Base-by-base conservation (phyloP, 2,113 vertebrate species). In the Rallus limicola region DNA sequence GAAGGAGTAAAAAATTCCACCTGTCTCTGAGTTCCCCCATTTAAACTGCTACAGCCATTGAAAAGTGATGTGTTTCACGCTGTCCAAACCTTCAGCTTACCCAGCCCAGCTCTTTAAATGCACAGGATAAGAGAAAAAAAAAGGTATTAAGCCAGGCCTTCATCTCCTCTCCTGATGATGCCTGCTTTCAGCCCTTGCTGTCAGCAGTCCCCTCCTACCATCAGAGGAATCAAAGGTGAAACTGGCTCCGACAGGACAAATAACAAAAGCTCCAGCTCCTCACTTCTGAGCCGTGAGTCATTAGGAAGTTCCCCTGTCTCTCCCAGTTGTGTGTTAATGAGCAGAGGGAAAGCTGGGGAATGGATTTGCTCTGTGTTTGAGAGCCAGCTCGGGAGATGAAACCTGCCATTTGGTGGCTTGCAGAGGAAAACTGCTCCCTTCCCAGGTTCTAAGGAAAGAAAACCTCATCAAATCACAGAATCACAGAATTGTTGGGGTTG, bases 291-390 rank as follows among this genome's bases (percentile, higher is more conserved):
- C 89, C 2, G 0, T 4, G 8, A 96, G 95, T 96, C 94, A 90
- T 97, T 97, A 97, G 88, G 76, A 90, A 97, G 93, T 84, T 96
- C 90, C 94, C 93, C 81, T 70, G 72, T 91, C 81, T 94, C 87
- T 94, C 90, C 88, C 95, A 75, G 86, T 44, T 52, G 87, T 8
- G 3, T n/a, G 4, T 87, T 97, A 97, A 97, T 93, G 96, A 97
- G 96, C 3, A 0, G 78, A 88, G 80, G 46, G 89, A 93, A 75
- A 87, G 75, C 34, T 0, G 16, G 56, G 63, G 74, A 74, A 77
- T 60, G 93, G 91, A n/a, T 96, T 70, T 75, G 76, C 75, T 92
- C 71, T 18, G 87, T 20, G 62, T 80, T 79, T 90, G 55, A 97
- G 79, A 93, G 67, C 26, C 26, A 5, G 75, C 82, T 87, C 0